phyloP scores from a whole-genome alignment of 1,140 invertebrate species.

The Trichonephila inaurata region DNA sequence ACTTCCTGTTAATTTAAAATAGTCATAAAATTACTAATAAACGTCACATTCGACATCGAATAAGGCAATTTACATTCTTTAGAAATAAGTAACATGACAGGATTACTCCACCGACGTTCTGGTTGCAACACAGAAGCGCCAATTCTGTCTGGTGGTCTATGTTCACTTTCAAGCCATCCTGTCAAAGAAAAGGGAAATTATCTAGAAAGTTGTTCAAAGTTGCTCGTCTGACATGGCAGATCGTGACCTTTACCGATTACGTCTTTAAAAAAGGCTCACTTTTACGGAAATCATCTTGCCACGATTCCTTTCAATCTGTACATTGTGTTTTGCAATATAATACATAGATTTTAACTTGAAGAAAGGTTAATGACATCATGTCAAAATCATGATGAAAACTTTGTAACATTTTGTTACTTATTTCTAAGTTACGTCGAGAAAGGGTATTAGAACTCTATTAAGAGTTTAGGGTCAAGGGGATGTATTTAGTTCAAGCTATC shows the following conservation, averaged over 20 bases:
- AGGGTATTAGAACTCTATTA: neutral
- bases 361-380: neutral
- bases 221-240: neutral
- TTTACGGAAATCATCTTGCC: neutral
- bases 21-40: too few species aligned
- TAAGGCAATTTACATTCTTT: too few species aligned
- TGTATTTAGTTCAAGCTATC: too few species aligned
- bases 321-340: slow-evolving; percentile 4
- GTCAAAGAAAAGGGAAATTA: neutral
- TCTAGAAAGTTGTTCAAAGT: neutral
- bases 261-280: neutral
- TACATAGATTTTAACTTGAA: neutral
- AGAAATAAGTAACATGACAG: too few species aligned
- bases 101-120: neutral
- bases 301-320: neutral
- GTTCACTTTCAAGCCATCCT: neutral
- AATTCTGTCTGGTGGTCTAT: neutral
- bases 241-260: slow-evolving; percentile 13
- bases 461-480: neutral
- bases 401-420: too few species aligned
- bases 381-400: too few species aligned
- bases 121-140: neutral
- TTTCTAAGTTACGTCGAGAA: too few species aligned
- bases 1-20: too few species aligned
- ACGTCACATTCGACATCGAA: too few species aligned